phyloP scores from a whole-genome alignment of 2,888 invertebrate genomes.

The Oxyteleia sp. region DNA sequence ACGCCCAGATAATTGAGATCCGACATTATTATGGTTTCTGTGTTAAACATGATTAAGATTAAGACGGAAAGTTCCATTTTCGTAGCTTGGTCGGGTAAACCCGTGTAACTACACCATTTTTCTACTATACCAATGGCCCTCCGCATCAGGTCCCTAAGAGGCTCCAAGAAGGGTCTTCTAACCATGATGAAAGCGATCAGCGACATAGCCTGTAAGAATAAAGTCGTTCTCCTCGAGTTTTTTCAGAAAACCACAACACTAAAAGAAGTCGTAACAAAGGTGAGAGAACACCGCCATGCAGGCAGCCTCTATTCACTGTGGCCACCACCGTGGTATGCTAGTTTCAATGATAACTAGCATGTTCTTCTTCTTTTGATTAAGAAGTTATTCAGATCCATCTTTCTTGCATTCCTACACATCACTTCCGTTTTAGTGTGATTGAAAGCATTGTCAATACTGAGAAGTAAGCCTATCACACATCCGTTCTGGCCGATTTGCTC shows the following conservation, averaged over 20 bases:
- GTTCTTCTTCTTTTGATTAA: not conserved
- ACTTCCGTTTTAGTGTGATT: slow-evolving; percentile 7
- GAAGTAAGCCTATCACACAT: not conserved
- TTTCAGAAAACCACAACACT: no score
- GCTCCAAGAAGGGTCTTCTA: not conserved
- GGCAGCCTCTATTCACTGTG: no score
- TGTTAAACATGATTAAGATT: not conserved
- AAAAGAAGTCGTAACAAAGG: no score
- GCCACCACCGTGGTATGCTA: not conserved
- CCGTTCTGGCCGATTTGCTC: not conserved
- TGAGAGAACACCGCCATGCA: no score
- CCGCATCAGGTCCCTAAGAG: not conserved
- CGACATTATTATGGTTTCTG: not conserved
- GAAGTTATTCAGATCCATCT: not conserved
- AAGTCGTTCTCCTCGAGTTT: no score
- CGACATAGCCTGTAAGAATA: not conserved
- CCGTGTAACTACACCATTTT: not conserved
- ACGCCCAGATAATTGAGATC: slow-evolving; percentile 4
- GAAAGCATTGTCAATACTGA: not conserved
- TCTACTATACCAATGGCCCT: no score
- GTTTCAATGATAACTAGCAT: not conserved
- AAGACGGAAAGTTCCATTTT: not conserved
- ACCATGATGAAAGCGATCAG: not conserved
- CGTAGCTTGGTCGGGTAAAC: not conserved
- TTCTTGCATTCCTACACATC: slow-evolving; percentile 7